Conservation (phyloP, 2,113 vertebrate genomes). For the Anas platyrhynchos region DNA sequence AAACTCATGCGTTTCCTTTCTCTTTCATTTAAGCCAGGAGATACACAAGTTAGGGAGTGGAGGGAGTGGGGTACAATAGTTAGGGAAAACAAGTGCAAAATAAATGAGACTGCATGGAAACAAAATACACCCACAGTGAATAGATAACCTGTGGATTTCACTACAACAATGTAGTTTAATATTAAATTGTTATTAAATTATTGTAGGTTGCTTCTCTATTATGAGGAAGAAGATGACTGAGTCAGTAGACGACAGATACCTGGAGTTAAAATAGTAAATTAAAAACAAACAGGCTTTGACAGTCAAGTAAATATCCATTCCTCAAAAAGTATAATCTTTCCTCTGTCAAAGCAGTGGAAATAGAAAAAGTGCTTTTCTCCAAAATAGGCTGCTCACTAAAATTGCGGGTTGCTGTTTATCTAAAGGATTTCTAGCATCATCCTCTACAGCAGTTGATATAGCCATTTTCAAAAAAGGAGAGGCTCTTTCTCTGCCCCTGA, state of each 20-base stretch:
- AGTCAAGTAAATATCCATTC: not conserved
- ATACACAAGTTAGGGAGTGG: not conserved
- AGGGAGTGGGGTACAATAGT: not conserved
- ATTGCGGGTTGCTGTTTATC: not conserved
- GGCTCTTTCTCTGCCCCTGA: not conserved
- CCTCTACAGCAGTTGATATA: not conserved
- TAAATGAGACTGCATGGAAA: not conserved
- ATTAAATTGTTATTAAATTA: not conserved
- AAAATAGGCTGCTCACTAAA: not conserved
- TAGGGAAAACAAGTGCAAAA: not conserved
- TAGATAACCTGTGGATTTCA: not conserved
- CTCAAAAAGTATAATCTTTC: not conserved
- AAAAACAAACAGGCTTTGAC: not conserved
- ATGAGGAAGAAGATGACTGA: not conserved
- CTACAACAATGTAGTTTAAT: not conserved
- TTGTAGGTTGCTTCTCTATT: not conserved
- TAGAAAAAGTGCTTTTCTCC: not conserved
- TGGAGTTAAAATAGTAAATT: not conserved
- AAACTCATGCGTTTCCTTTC: not conserved
- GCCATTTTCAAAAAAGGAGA: not conserved
- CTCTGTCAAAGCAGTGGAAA: not conserved
- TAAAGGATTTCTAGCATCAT: not conserved
- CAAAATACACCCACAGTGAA: not conserved
- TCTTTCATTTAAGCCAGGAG: not conserved
- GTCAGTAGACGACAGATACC: not conserved